Percentiles rank a stretch among this genome's conserved stretches.
Conservation (phyloP, 2,113 vertebrate genomes). For the Colaptes auratus region DNA sequence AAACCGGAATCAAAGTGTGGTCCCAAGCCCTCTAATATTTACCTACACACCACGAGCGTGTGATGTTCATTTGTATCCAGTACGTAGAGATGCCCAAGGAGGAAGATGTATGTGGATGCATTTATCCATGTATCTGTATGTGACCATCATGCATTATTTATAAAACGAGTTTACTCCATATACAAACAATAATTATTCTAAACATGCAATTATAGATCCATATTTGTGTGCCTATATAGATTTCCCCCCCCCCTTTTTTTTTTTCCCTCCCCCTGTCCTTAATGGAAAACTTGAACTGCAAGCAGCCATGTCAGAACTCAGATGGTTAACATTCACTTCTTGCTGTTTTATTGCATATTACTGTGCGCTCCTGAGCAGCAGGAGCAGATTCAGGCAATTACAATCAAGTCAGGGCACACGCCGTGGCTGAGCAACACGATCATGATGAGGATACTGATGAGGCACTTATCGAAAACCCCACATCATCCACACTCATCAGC, state of each 20-base stretch:
- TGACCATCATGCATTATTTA: conserved; percentile 11
- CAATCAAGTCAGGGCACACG: conserved; percentile 99
- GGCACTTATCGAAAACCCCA: conserved; percentile 97
- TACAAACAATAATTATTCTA: conserved; percentile 56
- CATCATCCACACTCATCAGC: conserved; percentile 90
- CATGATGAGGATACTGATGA: conserved; percentile 99
- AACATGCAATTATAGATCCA: conserved; percentile 62
- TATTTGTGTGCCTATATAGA: conserved; percentile 47
- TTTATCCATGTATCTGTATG: not conserved
- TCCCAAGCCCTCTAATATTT: not conserved
- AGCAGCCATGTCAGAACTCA: conserved; percentile 84
- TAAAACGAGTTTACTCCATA: conserved; percentile 10
- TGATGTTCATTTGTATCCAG: not conserved
- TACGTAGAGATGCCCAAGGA: conserved; percentile 11
- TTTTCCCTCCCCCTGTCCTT: conserved; percentile 50
- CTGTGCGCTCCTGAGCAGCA: conserved; percentile 92
- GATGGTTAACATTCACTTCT: conserved; percentile 90
- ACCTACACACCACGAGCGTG: not conserved
- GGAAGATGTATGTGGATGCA: not conserved
- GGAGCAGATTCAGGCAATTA: conserved; percentile 99
- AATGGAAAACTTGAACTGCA: conserved; percentile 83
- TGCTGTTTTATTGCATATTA: conserved; percentile 98
- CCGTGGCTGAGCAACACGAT: conserved; percentile 93
- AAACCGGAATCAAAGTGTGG: not conserved
- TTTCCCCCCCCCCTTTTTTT: not conserved